Base-by-base conservation (phyloP, 2,113 vertebrate species). In the Corythaeola cristata region DNA sequence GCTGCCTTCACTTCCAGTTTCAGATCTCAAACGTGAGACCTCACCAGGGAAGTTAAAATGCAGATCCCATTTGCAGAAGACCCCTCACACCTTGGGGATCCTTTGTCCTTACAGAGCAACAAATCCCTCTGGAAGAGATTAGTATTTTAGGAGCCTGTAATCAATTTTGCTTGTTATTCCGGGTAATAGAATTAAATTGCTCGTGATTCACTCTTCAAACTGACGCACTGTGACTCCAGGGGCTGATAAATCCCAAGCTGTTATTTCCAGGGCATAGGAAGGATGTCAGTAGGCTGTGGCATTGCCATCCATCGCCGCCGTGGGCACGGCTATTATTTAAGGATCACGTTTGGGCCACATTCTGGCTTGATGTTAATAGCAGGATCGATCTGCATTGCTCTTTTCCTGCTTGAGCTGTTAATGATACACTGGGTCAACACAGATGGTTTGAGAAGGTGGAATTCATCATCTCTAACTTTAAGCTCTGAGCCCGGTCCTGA, bases 131-230 rank as follows among this genome's bases (percentile, higher is more conserved):
- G 5, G 5, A 26, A 45, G 10, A 83, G 63, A 28, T 53, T 0
- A 14, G 72, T 26, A 16, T 77, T 95, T 92, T 47, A 27, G 93
- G 63, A 78, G 83, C 79, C 90, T 92, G 41, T 62, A 66, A 95
- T 90, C 83, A 77, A 83, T 90, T 93, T 52, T 80, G 59, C 55
- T 83, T 37, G 5, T 94, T 95, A 67, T 63, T 77, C 59, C 4
- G 47, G 67, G 41, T 91, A 95, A 91, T 53, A 24, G 69, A 91
- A 96, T 90, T 77, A 92, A 95, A 81, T 52, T n/a, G 76, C 35
- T 63, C 20, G 4, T 93, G 96, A 97, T 91, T 94, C 94, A 97
- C 58, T 59, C 69, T 92, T 75, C 22, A 69, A 94, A 50, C 39
- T 45, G 89, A 89, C 3, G 1, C 28, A 32, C 87, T 66, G 77